Conservation (phyloP, 2,113 vertebrate species). For the Notothenia coriiceps region DNA sequence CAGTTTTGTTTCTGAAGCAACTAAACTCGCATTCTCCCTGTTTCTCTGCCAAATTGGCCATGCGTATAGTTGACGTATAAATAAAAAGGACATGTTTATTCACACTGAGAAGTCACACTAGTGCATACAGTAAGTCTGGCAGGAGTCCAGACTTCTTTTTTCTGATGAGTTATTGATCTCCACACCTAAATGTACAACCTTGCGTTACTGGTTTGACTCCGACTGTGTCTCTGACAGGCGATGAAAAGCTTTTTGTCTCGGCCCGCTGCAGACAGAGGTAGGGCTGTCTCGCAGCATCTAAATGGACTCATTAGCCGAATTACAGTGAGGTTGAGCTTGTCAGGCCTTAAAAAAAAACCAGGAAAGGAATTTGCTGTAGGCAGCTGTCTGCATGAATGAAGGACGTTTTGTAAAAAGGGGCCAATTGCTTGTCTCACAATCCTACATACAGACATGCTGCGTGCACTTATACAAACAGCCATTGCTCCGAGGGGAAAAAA, state of each 20-base stretch:
- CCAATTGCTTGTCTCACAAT: slow-evolving; percentile 67
- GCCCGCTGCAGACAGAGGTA: slow-evolving; percentile 73
- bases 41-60: not conserved
- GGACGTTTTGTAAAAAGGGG: slow-evolving; percentile 74
- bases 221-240: slow-evolving; percentile 50
- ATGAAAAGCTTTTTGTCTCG: slow-evolving; percentile 75
- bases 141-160: slow-evolving; percentile 20
- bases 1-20: not conserved
- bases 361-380: slow-evolving; percentile 80
- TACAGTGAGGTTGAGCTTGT: slow-evolving; percentile 79
- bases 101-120: not conserved
- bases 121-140: slow-evolving; percentile 25
- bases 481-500: slow-evolving; percentile 19
- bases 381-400: slow-evolving; percentile 70
- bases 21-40: not conserved
- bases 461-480: slow-evolving; percentile 5
- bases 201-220: slow-evolving; percentile 66
- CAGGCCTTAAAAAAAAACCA: slow-evolving; percentile 53
- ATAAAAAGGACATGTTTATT: not conserved
- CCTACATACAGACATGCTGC: slow-evolving; percentile 40
- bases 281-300: slow-evolving; percentile 73
- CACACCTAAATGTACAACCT: slow-evolving; percentile 69
- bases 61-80: not conserved
- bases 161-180: slow-evolving; percentile 54
- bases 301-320: slow-evolving; percentile 82